phyloP scores from a whole-genome alignment of 2,113 vertebrate genomes.

The Albula goreensis region DNA sequence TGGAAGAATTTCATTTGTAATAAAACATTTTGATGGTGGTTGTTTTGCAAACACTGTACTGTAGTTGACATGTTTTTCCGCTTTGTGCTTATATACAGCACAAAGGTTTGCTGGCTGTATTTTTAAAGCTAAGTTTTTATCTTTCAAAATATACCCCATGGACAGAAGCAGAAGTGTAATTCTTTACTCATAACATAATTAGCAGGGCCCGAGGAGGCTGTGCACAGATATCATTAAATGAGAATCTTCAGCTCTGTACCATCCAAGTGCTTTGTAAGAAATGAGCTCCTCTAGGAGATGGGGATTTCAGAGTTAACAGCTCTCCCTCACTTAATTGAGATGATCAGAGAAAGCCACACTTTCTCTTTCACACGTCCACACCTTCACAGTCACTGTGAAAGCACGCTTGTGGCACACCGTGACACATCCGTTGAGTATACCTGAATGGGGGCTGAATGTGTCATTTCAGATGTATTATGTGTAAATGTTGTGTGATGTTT shows the following conservation, averaged over 20 bases:
- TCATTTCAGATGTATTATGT: background rate
- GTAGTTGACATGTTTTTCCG: background rate
- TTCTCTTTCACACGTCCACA: constrained; percentile 24
- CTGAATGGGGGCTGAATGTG: background rate
- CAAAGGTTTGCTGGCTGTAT: background rate
- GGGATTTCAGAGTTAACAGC: constrained; percentile 2
- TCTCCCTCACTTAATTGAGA: constrained; percentile 21
- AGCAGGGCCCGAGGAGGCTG: constrained; percentile 5
- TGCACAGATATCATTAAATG: background rate
- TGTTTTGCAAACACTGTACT: background rate
- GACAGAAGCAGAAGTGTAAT: background rate
- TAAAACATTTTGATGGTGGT: background rate
- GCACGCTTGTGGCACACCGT: background rate
- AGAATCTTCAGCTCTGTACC: background rate
- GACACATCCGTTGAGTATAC: background rate
- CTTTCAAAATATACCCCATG: background rate
- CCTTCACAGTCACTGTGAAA: constrained; percentile 6
- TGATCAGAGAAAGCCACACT: background rate
- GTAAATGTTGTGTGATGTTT: background rate
- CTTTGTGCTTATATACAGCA: background rate
- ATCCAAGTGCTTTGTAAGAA: constrained; percentile 11
- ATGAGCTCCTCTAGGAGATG: constrained; percentile 14
- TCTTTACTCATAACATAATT: constrained; percentile 9
- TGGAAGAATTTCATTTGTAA: background rate
- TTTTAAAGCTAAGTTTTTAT: background rate